Base-by-base conservation (phyloP, 2,888 invertebrate species). In the Nezara viridula region DNA sequence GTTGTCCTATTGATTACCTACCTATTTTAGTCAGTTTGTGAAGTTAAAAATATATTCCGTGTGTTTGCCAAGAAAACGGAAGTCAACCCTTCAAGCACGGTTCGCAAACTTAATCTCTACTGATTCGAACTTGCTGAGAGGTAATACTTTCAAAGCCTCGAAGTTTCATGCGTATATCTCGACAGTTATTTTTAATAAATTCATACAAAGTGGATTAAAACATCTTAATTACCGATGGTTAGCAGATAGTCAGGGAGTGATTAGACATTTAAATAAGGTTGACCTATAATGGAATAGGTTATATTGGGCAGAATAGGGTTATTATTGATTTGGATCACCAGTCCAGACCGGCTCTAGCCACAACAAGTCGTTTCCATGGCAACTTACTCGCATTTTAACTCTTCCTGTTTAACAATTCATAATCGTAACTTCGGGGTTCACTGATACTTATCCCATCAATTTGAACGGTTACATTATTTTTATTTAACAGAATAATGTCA, bases 261-360 rank as follows among this genome's bases (percentile, higher is more conserved):
- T 73, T 37, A 73, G 16, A 73, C 19, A 73, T 73, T 73, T 73
- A 73, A 60, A 73, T 73, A 73, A 73, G 66, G 19, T 37, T 73
- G 37, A 73, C 32, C 66, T 73, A 73, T 37, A 73, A 73, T 73
- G 66, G 66, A 73, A 73, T 73, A 73, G 37, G 66, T 37, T 6
- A 73, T 73, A 73, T 73, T 73, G 19, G 32, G 19, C 19, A 73
- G 66, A 37, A 73, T 6, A 73, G 37, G 32, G 37, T 32, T 37
- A 73, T 73, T 73, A 73, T 73, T 21, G 66, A 73, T 73, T 73
- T 7, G 37, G 19, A 32, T 37, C 19, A 19, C 32, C 32, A 73
- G 66, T 6, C 16, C 12, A 14, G 12, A 27, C 60, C 55, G 55
- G 55, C 55, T n/a, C 55, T n/a, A 60, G 60, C 60, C 66, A 73